Percentiles rank a stretch among this genome's conserved stretches.
Conservation (phyloP, 2,888 invertebrate species). For the Folsomia candida region DNA sequence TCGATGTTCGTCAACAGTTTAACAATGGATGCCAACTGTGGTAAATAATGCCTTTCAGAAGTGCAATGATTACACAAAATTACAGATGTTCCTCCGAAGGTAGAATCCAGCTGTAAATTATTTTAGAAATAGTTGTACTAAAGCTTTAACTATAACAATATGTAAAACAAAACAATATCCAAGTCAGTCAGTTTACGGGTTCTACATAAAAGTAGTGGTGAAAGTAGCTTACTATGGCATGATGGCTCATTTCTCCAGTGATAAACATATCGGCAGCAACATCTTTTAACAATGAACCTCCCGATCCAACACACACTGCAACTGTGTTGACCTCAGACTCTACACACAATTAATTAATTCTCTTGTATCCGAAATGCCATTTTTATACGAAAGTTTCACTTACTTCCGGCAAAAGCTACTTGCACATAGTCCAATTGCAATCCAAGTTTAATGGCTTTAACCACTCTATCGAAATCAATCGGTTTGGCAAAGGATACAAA, state of each 20-base stretch:
- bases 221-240: no score
- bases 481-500: slow-evolving; percentile 58
- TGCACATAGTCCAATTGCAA: slow-evolving; percentile 69
- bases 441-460: slow-evolving; percentile 67
- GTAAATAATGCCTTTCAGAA: slow-evolving; percentile 84
- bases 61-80: slow-evolving; percentile 90
- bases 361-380: not conserved
- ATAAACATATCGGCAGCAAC: slow-evolving; percentile 74
- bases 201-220: no score
- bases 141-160: no score
- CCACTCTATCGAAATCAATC: slow-evolving; percentile 62
- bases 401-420: slow-evolving; percentile 65
- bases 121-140: no score
- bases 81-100: slow-evolving; percentile 73
- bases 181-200: no score
- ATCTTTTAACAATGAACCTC: slow-evolving; percentile 71
- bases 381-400: slow-evolving; percentile 12
- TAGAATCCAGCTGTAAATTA: slow-evolving; percentile 80
- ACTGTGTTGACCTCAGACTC: slow-evolving; percentile 59
- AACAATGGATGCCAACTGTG: slow-evolving; percentile 58
- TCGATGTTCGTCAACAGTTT: slow-evolving; percentile 58
- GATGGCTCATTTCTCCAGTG: slow-evolving; percentile 92
- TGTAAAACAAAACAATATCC: no score
- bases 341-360: not conserved
- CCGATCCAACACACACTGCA: slow-evolving; percentile 89